These are phyloP conservation scores for Mesorhabditis spiculigera DNA, from an alignment of 2,888 invertebrate genomes.

Conservation along the genomic window DNA sequence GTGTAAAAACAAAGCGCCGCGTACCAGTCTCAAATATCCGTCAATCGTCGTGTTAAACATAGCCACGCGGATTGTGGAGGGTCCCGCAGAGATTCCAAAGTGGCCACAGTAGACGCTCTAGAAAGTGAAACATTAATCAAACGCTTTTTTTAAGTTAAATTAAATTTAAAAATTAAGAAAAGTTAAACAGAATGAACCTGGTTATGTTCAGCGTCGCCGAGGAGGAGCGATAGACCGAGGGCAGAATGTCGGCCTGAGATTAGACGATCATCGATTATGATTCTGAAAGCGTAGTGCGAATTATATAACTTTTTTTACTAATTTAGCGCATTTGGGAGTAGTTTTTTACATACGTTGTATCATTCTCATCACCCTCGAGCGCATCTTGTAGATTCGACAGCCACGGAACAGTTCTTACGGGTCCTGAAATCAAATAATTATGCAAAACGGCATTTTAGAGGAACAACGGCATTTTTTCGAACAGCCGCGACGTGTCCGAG, in stretches of 20 bases:
- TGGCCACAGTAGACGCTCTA: conserved; percentile 6
- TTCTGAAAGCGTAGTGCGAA: conserved; percentile 12
- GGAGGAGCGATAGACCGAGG: not conserved
- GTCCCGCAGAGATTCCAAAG: not conserved
- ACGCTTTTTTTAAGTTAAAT: not conserved
- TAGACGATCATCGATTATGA: conserved; percentile 28
- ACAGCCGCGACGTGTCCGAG: conserved; percentile 1
- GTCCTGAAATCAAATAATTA: conserved; percentile 4
- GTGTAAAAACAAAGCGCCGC: not conserved
- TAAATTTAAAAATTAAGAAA: not conserved
- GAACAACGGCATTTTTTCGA: conserved; percentile 15
- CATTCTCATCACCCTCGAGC: conserved; percentile 25
- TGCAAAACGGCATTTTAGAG: conserved; percentile 10
- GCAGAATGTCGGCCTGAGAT: conserved; percentile 20
- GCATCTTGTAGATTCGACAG: conserved; percentile 17
- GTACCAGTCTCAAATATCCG: conserved; percentile 2
- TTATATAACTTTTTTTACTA: not conserved
- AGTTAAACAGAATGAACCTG: not conserved
- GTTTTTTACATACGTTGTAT: conserved; percentile 19
- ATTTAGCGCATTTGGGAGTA: not conserved
- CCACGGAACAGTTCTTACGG: conserved; percentile 19
- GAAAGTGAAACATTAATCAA: not conserved
- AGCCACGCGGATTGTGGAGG: not conserved
- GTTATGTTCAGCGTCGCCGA: not conserved
- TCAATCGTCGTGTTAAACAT: not conserved